Percentiles rank a stretch among this genome's conserved stretches.
These are phyloP conservation scores for Ispidina picta DNA, from an alignment of 2,797 vertebrate species.

Conservation along the genomic window DNA sequence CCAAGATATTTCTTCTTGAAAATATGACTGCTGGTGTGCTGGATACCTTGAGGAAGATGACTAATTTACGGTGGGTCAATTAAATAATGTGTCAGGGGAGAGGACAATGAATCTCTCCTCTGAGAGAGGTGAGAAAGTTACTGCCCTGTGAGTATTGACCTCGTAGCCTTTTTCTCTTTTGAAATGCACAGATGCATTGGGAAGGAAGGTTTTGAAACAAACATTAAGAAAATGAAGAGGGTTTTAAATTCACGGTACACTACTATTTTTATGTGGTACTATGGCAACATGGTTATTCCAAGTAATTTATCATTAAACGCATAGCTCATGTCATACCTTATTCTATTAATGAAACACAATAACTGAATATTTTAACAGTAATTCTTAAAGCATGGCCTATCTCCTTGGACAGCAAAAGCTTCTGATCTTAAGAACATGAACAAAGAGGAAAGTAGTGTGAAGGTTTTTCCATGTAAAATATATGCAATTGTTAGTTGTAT, in stretches of 20 bases:
- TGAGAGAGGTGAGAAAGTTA: background rate
- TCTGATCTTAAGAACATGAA: background rate
- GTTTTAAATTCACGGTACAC: slow-evolving; percentile 18
- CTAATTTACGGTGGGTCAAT: background rate
- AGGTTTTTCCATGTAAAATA: background rate
- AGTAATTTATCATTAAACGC: slow-evolving; percentile 59
- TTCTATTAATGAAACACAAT: slow-evolving; percentile 45
- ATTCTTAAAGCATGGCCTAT: background rate
- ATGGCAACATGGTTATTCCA: slow-evolving; percentile 62
- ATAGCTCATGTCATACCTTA: slow-evolving; percentile 19
- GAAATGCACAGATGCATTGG: background rate
- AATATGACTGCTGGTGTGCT: background rate
- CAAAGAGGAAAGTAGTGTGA: background rate
- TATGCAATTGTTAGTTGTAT: background rate
- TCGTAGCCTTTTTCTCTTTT: background rate
- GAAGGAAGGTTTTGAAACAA: slow-evolving; percentile 29
- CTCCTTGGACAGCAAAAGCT: background rate
- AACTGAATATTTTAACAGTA: background rate
- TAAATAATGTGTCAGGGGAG: background rate
- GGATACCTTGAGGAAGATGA: background rate
- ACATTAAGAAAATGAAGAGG: background rate
- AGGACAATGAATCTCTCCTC: background rate
- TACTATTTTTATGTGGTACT: slow-evolving; percentile 62
- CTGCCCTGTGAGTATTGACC: background rate
- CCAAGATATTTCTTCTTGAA: background rate